A percentile compares a stretch with the other conserved stretches of the same genome.
Conservation (phyloP, 64 coral and sea anemone genomes). For the Pachyseris speciosa region DNA sequence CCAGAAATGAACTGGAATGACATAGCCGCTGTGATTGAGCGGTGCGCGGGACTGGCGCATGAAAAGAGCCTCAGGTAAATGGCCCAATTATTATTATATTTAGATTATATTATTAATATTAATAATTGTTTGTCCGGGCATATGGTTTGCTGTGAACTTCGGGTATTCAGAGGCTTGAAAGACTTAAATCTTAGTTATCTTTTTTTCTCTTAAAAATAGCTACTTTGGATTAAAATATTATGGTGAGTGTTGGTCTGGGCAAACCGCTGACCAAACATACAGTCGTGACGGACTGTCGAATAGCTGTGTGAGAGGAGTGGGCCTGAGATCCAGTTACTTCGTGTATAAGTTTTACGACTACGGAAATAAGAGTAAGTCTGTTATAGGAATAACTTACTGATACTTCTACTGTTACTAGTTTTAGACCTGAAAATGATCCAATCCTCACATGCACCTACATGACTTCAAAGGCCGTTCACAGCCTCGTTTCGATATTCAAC, state of each 20-base stretch:
- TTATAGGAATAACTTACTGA: neutral
- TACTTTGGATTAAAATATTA: conserved; percentile 64
- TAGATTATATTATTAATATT: neutral
- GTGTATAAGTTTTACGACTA: conserved; percentile 69
- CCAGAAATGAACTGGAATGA: conserved; percentile 68
- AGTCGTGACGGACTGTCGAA: conserved; percentile 44
- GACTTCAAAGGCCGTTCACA: too few species aligned
- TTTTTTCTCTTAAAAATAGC: neutral
- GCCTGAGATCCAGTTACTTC: conserved; percentile 21
- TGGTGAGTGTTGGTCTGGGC: conserved; percentile 66
- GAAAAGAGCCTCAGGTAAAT: conserved; percentile 33
- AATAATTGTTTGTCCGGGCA: too few species aligned
- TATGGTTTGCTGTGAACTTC: too few species aligned
- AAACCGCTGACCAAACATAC: conserved; percentile 62
- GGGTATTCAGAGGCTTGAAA: neutral
- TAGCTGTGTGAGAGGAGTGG: conserved; percentile 45
- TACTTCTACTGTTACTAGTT: neutral
- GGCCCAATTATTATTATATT: neutral
- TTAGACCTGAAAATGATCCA: too few species aligned
- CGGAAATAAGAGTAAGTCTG: conserved; percentile 26
- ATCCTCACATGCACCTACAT: too few species aligned
- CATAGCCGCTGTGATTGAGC: conserved; percentile 37
- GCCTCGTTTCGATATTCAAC: too few species aligned
- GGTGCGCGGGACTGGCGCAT: conserved; percentile 33
- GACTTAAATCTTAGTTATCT: neutral